phyloP scores from a whole-genome alignment of 2,113 vertebrate species.

The Columba livia region DNA sequence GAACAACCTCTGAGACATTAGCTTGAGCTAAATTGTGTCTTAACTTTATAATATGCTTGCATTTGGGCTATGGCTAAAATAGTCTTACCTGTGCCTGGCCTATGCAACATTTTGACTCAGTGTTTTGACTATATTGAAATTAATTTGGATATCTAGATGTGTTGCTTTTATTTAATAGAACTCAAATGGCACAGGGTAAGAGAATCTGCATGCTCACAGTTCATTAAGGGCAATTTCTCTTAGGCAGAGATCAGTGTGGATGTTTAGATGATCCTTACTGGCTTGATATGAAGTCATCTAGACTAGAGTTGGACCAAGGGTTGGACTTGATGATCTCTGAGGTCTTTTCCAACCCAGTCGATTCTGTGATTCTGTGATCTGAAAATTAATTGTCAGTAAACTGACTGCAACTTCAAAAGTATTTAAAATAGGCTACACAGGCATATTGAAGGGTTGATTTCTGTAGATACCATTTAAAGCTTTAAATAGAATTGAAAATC shows the following conservation, averaged over 20 bases:
- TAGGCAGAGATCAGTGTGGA: background rate
- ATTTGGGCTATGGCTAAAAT: background rate
- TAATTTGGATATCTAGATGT: background rate
- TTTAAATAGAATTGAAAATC: background rate
- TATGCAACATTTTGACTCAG: background rate
- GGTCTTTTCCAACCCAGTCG: too few species aligned
- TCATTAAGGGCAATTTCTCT: background rate
- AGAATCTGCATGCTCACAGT: background rate
- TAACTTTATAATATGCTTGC: background rate
- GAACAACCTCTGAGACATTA: background rate
- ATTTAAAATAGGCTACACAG: background rate
- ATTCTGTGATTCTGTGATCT: too few species aligned
- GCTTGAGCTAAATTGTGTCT: background rate
- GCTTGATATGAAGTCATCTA: background rate
- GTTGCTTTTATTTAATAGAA: background rate
- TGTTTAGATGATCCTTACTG: background rate
- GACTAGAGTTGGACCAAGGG: too few species aligned
- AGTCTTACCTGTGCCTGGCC: background rate
- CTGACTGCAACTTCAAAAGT: background rate
- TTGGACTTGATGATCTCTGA: too few species aligned
- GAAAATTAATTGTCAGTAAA: conserved; percentile 2
- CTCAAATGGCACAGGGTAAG: background rate
- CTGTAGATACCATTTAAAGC: background rate
- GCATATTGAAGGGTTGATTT: background rate
- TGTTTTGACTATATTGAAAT: background rate